Conservation (phyloP, 1,140 invertebrate species). For the Thaumetopoea pityocampa region DNA sequence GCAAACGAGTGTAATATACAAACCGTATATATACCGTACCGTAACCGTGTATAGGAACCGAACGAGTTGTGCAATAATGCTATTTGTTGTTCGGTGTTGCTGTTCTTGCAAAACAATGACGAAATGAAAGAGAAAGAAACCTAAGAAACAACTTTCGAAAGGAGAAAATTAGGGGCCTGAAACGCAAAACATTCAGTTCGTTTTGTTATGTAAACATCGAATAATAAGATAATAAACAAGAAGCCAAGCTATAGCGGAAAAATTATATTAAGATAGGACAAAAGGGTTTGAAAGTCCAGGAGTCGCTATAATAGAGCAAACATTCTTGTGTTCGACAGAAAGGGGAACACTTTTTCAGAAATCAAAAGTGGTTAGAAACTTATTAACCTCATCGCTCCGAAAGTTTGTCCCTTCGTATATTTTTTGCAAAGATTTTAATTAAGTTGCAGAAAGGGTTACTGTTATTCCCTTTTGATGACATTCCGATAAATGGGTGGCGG, state of each 20-base stretch:
- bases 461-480: conserved; percentile 19
- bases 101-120: no score
- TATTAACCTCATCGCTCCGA: conserved; percentile 13
- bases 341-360: conserved; percentile 8
- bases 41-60: no score
- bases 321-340: conserved; percentile 14
- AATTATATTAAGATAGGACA: not conserved
- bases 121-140: no score
- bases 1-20: no score
- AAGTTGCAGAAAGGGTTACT: conserved; percentile 16
- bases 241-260: not conserved
- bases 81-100: no score
- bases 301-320: conserved; percentile 8
- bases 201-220: no score
- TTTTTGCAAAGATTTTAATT: conserved; percentile 19
- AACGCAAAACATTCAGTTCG: no score
- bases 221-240: no score
- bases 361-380: conserved; percentile 1
- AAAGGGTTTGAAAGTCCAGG: conserved; percentile 6
- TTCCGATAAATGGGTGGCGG: conserved; percentile 13
- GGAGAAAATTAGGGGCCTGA: no score
- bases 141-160: no score
- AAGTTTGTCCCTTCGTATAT: conserved; percentile 1
- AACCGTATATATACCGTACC: no score
- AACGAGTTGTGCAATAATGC: no score